Base-by-base conservation (phyloP, 2,113 vertebrate genomes). In the Hymenochirus boettgeri region DNA sequence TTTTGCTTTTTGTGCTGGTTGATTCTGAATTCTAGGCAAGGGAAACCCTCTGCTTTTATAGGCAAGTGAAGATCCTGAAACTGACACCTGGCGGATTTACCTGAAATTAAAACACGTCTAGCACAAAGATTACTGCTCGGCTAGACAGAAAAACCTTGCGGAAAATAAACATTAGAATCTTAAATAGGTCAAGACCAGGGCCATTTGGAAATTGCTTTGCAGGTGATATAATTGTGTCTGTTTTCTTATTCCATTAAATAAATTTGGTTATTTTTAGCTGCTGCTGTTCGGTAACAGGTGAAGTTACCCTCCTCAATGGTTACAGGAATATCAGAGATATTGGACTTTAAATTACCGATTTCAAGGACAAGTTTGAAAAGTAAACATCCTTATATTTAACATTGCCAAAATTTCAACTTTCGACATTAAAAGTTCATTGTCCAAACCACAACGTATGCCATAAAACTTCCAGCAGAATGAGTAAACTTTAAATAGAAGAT, bases 11-110 rank as follows among this genome's bases (percentile, higher is more conserved):
- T 57, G 71, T 73, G 59, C 63, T 62, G 18, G 54, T 19, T 65
- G 29, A n/a, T 74, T 65, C 74, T 76, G 65, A 69, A 70, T 62
- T 65, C 54, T 55, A 72, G 66, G 2, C 65, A 21, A 52, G 71
- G 45, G 62, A 57, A 52, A 0, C 37, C 51, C 54, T 73, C 56
- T 9, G 73, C 79, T 89, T 89, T 87, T 90, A 89, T 90, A 88
- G 72, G 76, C 62, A 75, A 73, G 33, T 0, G 1, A 71, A 73
- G 70, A 26, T 17, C n/a, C 39, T 26, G 79, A 74, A 82, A 75
- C 46, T 62, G 75, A 85, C 54, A 85, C 82, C 74, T 72, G 55
- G 65, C 72, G 83, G 83, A 86, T 86, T 85, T 85, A 59, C 45
- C 58, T 65, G 62, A 79, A 71, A 79, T 86, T 84, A 84, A 67